Evolutionary conservation across 2,797 vertebrate genomes (phyloP).

Genomic region (Girardinus metallicus): DNA sequence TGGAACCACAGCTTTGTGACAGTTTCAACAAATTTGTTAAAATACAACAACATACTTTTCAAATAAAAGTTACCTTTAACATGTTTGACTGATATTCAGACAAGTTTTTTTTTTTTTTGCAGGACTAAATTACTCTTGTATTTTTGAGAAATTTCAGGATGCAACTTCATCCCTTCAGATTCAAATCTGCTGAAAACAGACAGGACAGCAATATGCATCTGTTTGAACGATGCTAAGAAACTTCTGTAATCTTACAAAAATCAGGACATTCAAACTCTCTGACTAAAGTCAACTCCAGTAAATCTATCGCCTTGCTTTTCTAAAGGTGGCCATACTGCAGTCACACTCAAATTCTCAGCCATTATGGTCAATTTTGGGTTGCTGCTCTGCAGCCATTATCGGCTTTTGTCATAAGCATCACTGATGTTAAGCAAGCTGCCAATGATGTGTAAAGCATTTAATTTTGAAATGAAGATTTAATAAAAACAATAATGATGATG

Average conservation of each 20-base stretch:
- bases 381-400: not conserved
- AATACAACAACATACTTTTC: no score
- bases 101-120: not conserved
- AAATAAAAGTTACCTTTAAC: no score
- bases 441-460: slow-evolving; percentile 11
- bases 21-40: no score
- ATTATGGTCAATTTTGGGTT: not conserved
- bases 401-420: not conserved
- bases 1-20: no score
- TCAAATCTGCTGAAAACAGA: not conserved
- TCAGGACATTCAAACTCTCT: not conserved
- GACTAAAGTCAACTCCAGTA: not conserved
- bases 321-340: not conserved
- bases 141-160: not conserved
- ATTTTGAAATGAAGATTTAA: slow-evolving; percentile 6
- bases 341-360: not conserved
- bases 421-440: slow-evolving; percentile 2
- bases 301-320: slow-evolving; percentile 10
- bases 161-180: not conserved
- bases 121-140: not conserved
- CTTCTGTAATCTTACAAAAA: not conserved
- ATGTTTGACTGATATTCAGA: not conserved
- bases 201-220: not conserved
- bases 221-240: not conserved
- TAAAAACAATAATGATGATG: slow-evolving; percentile 5